Percentiles rank a stretch among this genome's conserved stretches.
Evolutionary conservation across 2,888 invertebrate species (phyloP).

Genomic region (Apoda limacodes): DNA sequence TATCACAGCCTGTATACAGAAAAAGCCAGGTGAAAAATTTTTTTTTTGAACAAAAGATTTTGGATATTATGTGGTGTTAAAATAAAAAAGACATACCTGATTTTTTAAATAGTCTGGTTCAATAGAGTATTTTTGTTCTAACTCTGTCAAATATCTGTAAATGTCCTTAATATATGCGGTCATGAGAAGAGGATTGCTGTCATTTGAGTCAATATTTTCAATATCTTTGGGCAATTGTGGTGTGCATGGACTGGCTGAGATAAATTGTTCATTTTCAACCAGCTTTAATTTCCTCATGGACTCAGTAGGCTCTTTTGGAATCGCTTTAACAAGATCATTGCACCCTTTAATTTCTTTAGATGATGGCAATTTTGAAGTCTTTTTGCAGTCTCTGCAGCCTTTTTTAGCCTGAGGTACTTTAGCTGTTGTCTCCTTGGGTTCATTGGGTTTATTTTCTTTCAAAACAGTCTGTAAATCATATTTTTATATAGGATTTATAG

Average conservation of each 20-base stretch:
- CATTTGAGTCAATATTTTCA: conserved; percentile 82
- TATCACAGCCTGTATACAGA: conserved; percentile 56
- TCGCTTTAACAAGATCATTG: conserved; percentile 34
- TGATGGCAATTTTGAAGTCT: conserved; percentile 29
- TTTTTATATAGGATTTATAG: conserved; percentile 1
- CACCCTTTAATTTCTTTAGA: conserved; percentile 34
- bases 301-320: conserved; percentile 42
- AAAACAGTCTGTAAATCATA: conserved; percentile 32
- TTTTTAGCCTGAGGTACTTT: conserved; percentile 34
- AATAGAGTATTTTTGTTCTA: conserved; percentile 80
- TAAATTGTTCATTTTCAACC: conserved; percentile 26
- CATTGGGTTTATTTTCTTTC: conserved; percentile 40
- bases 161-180: conserved; percentile 91
- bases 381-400: conserved; percentile 30
- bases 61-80: too few relatives aligned
- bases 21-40: conserved; percentile 3
- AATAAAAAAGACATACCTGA: conserved; percentile 45
- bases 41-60: too few relatives aligned
- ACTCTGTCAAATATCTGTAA: conserved; percentile 80
- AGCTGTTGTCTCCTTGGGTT: conserved; percentile 35
- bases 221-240: conserved; percentile 49
- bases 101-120: conserved; percentile 73
- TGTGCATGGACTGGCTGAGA: conserved; percentile 10
- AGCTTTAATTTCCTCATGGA: conserved; percentile 46
- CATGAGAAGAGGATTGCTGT: conserved; percentile 79